Conservation (phyloP, 1,140 invertebrate species). For the Drosophila nebulosa region DNA sequence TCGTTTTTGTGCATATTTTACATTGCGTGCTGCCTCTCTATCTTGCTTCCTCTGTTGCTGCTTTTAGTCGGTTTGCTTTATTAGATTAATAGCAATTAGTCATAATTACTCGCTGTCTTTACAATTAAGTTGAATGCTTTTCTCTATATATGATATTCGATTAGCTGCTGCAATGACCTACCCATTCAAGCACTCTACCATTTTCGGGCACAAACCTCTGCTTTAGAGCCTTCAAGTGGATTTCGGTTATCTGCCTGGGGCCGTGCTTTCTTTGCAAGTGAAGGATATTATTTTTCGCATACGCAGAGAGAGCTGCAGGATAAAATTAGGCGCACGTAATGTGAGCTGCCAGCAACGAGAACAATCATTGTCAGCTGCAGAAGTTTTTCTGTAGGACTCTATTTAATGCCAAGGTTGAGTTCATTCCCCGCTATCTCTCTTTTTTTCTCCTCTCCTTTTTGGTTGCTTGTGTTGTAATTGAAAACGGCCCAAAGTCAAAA, state of each 20-base stretch:
- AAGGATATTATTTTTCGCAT: conserved; percentile 56
- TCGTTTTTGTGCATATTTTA: conserved; percentile 24
- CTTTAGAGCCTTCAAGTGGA: background rate
- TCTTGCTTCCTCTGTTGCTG: conserved; percentile 18
- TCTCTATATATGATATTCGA: background rate
- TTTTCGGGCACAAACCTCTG: too few species aligned
- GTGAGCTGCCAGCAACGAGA: conserved; percentile 25
- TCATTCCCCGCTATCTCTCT: background rate
- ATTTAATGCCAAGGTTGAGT: background rate
- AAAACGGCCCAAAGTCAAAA: conserved; percentile 48
- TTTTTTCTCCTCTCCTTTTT: background rate
- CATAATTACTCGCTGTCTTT: conserved; percentile 60
- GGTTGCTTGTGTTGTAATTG: conserved; percentile 46
- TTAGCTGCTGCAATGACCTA: conserved; percentile 31
- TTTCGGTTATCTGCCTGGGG: conserved; percentile 60
- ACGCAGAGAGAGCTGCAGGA: conserved; percentile 46
- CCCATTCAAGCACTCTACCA: too few species aligned
- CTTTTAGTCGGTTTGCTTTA: conserved; percentile 37
- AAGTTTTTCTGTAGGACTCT: conserved; percentile 14
- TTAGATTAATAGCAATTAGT: conserved; percentile 75
- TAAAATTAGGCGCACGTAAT: conserved; percentile 60
- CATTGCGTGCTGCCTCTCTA: conserved; percentile 61
- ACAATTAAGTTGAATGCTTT: conserved; percentile 71
- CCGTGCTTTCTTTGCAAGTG: conserved; percentile 28
- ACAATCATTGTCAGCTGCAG: conserved; percentile 75